Percentiles rank a stretch among this genome's conserved stretches.
phyloP scores from a whole-genome alignment of 2,888 invertebrate genomes.

The Acanthacorydalis orientalis region DNA sequence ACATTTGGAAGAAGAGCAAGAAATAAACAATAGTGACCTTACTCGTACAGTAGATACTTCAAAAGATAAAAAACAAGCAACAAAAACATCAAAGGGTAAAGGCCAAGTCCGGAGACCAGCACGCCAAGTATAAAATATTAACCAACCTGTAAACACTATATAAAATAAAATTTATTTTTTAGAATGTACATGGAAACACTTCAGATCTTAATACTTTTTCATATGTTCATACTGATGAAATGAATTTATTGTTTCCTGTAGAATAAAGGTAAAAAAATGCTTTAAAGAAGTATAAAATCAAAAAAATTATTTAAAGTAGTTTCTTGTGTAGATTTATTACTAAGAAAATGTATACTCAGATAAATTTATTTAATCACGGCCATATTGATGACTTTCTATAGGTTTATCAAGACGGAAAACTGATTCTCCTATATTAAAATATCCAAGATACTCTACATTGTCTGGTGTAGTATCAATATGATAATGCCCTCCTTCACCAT shows the following conservation, averaged over 20 bases:
- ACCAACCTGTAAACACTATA: too few species aligned
- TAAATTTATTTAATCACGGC: slow-evolving; percentile 47
- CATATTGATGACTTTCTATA: slow-evolving; percentile 42
- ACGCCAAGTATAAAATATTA: too few species aligned
- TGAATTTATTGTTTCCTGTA: neutral
- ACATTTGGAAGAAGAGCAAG: too few species aligned
- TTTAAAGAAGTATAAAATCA: neutral
- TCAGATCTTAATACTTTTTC: too few species aligned
- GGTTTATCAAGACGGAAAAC: slow-evolving; percentile 66
- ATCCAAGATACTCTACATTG: slow-evolving; percentile 75
- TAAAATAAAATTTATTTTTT: too few species aligned
- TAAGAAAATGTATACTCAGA: neutral
- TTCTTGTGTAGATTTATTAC: too few species aligned
- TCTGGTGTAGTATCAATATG: slow-evolving; percentile 88
- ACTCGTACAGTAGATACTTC: too few species aligned
- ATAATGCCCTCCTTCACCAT: slow-evolving; percentile 87
- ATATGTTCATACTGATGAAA: neutral
- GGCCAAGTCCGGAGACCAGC: too few species aligned
- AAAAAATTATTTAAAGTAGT: neutral
- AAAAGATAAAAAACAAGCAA: too few species aligned
- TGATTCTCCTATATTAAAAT: slow-evolving; percentile 61
- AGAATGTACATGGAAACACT: too few species aligned
- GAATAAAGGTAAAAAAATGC: neutral
- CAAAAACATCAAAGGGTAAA: too few species aligned
- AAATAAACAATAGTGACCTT: too few species aligned